Conservation (phyloP, 2,113 vertebrate species). For the Aegithalos caudatus region DNA sequence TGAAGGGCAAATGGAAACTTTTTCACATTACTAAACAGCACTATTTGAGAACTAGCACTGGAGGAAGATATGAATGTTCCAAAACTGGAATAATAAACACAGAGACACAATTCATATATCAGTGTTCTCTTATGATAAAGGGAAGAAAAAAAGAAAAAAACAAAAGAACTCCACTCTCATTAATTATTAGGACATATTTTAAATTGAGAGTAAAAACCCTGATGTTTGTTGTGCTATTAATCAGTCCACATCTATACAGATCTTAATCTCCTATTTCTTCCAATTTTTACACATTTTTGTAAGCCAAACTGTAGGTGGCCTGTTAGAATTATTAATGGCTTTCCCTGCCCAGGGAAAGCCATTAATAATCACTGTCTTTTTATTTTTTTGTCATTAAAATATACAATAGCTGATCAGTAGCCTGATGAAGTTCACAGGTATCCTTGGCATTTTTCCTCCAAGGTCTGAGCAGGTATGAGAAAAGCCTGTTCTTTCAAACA, state of each 20-base stretch:
- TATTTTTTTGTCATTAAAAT: neutral
- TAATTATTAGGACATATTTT: neutral
- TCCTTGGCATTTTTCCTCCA: neutral
- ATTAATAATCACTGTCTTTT: neutral
- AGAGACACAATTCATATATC: neutral
- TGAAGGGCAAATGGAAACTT: conserved; percentile 38
- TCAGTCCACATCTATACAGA: neutral
- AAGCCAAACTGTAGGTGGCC: neutral
- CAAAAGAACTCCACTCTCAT: neutral
- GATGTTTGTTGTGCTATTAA: neutral
- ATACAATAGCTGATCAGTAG: neutral
- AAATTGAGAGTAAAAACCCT: neutral
- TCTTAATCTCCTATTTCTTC: neutral
- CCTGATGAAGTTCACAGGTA: neutral
- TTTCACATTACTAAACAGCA: neutral
- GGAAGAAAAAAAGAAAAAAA: neutral
- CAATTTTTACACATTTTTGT: neutral
- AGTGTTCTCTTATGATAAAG: neutral
- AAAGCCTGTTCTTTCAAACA: neutral
- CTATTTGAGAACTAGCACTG: neutral
- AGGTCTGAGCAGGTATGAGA: neutral
- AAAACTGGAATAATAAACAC: conserved; percentile 17
- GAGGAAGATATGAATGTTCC: neutral
- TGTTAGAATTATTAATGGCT: neutral
- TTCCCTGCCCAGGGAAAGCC: neutral